These are phyloP conservation scores for Cantharis rufa DNA, from an alignment of 2,888 invertebrate species.

Conservation along the genomic window DNA sequence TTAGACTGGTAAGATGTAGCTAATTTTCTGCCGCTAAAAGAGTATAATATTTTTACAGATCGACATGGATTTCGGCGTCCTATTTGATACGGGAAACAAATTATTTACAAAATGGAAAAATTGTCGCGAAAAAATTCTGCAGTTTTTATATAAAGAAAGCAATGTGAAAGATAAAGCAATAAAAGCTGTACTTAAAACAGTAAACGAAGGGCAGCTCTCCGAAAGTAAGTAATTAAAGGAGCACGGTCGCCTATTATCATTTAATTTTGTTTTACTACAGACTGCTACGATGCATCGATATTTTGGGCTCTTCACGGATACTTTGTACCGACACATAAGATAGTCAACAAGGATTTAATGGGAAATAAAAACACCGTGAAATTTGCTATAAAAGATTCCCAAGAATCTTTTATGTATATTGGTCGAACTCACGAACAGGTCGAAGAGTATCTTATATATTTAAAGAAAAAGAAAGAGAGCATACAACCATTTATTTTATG, in stretches of 20 bases:
- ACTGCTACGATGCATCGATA: not conserved
- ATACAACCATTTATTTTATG: not conserved
- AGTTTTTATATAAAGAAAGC: not conserved
- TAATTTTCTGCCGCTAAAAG: too few relatives aligned
- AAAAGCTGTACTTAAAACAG: not conserved
- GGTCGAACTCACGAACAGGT: not conserved
- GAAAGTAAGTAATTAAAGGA: not conserved
- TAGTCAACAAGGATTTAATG: not conserved
- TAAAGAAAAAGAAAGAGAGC: not conserved
- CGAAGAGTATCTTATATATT: not conserved
- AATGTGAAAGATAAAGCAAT: not conserved
- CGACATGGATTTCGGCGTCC: not conserved
- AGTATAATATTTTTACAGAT: too few relatives aligned
- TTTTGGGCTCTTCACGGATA: not conserved
- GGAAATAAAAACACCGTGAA: not conserved
- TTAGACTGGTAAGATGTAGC: not conserved
- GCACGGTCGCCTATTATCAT: not conserved
- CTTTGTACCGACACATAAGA: not conserved
- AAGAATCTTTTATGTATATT: not conserved
- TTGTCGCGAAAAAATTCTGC: not conserved
- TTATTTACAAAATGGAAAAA: not conserved
- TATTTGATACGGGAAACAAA: not conserved
- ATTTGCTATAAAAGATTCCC: not conserved
- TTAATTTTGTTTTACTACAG: not conserved
- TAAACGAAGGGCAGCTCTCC: not conserved